Conservation (phyloP, 1,140 invertebrate species). For the Anastatus disparis region DNA sequence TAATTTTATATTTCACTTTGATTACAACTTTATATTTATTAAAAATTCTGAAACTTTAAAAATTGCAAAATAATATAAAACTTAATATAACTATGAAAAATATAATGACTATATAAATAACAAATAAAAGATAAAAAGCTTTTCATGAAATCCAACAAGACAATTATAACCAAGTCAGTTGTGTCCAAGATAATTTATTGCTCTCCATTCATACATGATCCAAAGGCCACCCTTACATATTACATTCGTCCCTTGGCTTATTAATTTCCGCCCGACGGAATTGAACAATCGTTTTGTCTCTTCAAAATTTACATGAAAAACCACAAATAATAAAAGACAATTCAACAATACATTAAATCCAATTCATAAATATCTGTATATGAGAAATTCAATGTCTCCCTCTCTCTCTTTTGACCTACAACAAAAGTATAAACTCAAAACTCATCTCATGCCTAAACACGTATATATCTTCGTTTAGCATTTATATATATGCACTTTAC, state of each 20-base stretch:
- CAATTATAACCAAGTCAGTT: too few species aligned
- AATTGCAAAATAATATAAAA: too few species aligned
- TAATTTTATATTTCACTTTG: too few species aligned
- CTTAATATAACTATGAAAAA: too few species aligned
- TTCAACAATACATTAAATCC: not conserved
- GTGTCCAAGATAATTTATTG: too few species aligned
- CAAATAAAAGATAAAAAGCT: too few species aligned
- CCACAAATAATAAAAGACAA: constrained; percentile 10
- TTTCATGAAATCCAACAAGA: too few species aligned
- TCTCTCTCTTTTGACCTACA: not conserved
- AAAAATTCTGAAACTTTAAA: too few species aligned
- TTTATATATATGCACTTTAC: constrained; percentile 6
- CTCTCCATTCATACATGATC: too few species aligned
- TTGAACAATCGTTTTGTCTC: constrained; percentile 22
- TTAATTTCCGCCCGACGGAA: constrained; percentile 31
- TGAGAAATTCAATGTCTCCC: not conserved
- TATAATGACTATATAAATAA: too few species aligned
- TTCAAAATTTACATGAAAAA: constrained; percentile 34
- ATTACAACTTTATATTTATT: too few species aligned
- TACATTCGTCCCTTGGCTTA: constrained; percentile 6
- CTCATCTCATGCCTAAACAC: constrained; percentile 25
- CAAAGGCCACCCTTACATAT: too few species aligned
- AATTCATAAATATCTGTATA: not conserved
- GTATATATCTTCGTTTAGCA: constrained; percentile 7
- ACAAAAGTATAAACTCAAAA: not conserved